phyloP scores from a whole-genome alignment of 2,888 invertebrate species.

The Drosophila anomelani region DNA sequence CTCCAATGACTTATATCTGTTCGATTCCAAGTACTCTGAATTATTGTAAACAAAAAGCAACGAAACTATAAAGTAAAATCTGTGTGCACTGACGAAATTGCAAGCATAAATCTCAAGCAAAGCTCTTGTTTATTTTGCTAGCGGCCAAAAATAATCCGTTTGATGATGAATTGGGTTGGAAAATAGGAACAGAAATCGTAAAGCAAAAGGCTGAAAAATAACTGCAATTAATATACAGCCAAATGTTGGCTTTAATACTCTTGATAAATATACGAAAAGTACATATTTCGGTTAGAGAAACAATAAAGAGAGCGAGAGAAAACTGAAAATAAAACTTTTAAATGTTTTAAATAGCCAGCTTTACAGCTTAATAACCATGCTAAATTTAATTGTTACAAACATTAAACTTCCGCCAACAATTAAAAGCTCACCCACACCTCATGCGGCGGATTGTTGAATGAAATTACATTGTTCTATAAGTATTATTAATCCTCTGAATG shows the following conservation, averaged over 20 bases:
- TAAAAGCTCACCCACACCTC: constrained; percentile 21
- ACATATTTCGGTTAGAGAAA: not conserved
- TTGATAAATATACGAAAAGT: constrained; percentile 13
- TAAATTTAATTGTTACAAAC: constrained; percentile 5
- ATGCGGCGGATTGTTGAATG: constrained; percentile 52
- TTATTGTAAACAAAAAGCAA: constrained; percentile 60
- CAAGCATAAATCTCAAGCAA: constrained; percentile 54
- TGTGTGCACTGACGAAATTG: constrained; percentile 48
- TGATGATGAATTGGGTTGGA: constrained; percentile 64
- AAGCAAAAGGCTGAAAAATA: constrained; percentile 24
- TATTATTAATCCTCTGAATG: constrained; percentile 43
- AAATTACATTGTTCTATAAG: constrained; percentile 40
- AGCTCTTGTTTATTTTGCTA: constrained; percentile 63
- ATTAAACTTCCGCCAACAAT: constrained; percentile 3
- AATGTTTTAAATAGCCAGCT: not conserved
- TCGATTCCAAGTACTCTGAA: constrained; percentile 50
- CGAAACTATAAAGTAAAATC: constrained; percentile 28
- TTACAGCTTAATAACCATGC: constrained; percentile 3
- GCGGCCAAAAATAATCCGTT: constrained; percentile 51
- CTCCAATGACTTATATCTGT: constrained; percentile 43
- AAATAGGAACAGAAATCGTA: constrained; percentile 9
- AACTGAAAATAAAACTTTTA: not conserved
- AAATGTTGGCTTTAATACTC: constrained; percentile 21
- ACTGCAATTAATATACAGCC: constrained; percentile 24
- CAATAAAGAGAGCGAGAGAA: not conserved